A percentile compares a stretch with the other conserved stretches of the same genome.
phyloP scores from a whole-genome alignment of 2,113 vertebrate genomes.

The Eonycteris spelaea region DNA sequence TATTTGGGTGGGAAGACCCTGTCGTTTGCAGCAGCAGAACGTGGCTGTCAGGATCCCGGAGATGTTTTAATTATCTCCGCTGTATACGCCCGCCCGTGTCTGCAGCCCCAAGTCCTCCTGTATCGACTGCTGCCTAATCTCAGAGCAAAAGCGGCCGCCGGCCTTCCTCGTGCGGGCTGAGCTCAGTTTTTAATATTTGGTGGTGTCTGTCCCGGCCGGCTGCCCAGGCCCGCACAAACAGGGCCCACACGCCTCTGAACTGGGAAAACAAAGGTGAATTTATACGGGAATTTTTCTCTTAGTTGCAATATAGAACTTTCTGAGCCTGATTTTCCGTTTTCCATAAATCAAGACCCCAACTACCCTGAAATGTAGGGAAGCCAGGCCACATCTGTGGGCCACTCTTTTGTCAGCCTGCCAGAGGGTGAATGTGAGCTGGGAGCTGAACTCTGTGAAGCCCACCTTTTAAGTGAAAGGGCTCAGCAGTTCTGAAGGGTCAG shows the following conservation, averaged over 20 bases:
- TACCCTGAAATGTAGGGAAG: constrained; percentile 70
- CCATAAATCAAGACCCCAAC: constrained; percentile 80
- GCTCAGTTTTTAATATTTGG: background rate
- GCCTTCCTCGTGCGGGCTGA: background rate
- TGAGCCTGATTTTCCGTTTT: constrained; percentile 76
- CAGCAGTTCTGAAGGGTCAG: background rate
- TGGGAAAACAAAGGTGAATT: constrained; percentile 77
- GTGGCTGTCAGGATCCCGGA: background rate
- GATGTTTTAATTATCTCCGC: constrained; percentile 44
- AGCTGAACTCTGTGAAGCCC: constrained; percentile 49
- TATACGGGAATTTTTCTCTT: constrained; percentile 76
- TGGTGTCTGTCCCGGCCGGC: background rate
- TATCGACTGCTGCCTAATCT: background rate
- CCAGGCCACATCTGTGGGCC: constrained; percentile 64
- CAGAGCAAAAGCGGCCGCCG: constrained; percentile 53
- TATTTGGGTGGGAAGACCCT: constrained; percentile 8
- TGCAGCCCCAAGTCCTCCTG: background rate
- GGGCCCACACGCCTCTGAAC: constrained; percentile 67
- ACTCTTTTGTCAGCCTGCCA: constrained; percentile 66
- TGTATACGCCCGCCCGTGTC: background rate
- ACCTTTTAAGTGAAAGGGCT: constrained; percentile 29
- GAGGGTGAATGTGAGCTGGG: constrained; percentile 59
- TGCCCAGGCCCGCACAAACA: constrained; percentile 52
- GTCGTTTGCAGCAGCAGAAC: background rate
- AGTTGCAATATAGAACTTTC: constrained; percentile 79